A percentile compares a stretch with the other conserved stretches of the same genome.
phyloP scores from a whole-genome alignment of 2,797 vertebrate species.

The Aphelocoma californica region DNA sequence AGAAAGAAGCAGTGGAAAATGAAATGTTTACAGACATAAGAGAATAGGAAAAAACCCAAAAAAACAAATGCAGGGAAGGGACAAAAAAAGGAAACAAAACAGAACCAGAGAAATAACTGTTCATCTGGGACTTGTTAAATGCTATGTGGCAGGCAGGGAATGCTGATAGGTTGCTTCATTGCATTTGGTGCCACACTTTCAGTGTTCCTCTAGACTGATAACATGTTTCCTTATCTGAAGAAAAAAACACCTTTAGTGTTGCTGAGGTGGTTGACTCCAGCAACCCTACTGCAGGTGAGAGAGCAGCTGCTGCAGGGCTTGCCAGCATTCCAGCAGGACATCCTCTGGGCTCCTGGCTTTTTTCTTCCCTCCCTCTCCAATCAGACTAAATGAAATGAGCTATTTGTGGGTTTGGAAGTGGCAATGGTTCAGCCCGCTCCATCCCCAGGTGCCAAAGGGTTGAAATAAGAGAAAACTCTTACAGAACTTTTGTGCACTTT shows the following conservation, averaged over 20 bases:
- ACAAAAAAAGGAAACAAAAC: neutral
- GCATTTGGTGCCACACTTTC: neutral
- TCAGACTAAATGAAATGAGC: neutral
- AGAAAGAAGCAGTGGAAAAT: neutral
- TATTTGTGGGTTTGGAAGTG: neutral
- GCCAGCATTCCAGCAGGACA: neutral
- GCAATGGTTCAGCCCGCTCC: neutral
- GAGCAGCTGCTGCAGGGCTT: neutral
- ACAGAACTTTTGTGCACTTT: neutral
- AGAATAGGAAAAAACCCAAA: neutral
- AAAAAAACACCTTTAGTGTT: neutral
- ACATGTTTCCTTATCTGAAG: neutral
- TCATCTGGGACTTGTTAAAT: constrained; percentile 9
- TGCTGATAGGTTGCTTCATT: neutral
- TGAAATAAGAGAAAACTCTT: neutral
- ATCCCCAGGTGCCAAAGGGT: neutral
- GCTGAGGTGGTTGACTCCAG: accelerated
- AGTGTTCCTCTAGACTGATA: neutral
- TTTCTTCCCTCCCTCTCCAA: neutral
- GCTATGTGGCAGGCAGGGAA: neutral
- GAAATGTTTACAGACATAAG: neutral
- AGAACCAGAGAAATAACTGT: neutral
- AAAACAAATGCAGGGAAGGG: neutral
- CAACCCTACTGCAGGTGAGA: neutral
- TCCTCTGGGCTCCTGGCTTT: neutral